Percentiles rank a stretch among this genome's conserved stretches.
These are phyloP conservation scores for Zelleria hepariella DNA, from an alignment of 2,888 invertebrate genomes.

Conservation along the genomic window DNA sequence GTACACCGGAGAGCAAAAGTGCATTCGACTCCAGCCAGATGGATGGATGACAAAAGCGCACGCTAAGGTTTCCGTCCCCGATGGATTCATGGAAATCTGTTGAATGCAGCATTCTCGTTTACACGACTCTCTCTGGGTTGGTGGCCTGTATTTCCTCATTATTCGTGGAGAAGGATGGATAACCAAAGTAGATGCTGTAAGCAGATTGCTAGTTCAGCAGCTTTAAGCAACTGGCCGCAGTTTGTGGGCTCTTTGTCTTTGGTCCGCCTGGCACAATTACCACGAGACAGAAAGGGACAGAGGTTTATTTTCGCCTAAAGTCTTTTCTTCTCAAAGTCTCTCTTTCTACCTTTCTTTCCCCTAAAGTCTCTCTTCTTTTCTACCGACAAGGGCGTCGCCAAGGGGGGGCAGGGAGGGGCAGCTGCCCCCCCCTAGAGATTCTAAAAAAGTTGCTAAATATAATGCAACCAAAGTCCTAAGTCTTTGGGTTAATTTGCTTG, in stretches of 20 bases:
- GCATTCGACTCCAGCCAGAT: background rate
- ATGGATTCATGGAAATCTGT: background rate
- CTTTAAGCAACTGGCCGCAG: background rate
- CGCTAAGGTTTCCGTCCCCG: background rate
- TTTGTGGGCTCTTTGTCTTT: background rate
- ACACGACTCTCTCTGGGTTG: background rate
- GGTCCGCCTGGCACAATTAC: background rate
- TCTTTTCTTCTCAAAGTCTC: too few species aligned
- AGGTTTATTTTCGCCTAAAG: too few species aligned
- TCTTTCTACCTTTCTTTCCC: too few species aligned
- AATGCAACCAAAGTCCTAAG: too few species aligned
- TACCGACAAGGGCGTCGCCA: too few species aligned
- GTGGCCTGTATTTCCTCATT: background rate
- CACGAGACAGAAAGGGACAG: background rate
- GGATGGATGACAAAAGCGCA: background rate
- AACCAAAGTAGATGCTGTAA: background rate
- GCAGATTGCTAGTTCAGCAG: background rate
- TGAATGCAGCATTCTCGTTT: background rate
- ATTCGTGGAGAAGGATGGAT: background rate
- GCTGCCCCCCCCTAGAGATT: too few species aligned
- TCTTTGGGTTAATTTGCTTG: too few species aligned
- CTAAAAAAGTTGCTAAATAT: too few species aligned
- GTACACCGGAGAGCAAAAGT: background rate
- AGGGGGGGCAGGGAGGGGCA: too few species aligned
- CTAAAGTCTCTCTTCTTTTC: too few species aligned